These are phyloP conservation scores for Spatula versicolor DNA, from an alignment of 2,797 vertebrate species.

Conservation along the genomic window DNA sequence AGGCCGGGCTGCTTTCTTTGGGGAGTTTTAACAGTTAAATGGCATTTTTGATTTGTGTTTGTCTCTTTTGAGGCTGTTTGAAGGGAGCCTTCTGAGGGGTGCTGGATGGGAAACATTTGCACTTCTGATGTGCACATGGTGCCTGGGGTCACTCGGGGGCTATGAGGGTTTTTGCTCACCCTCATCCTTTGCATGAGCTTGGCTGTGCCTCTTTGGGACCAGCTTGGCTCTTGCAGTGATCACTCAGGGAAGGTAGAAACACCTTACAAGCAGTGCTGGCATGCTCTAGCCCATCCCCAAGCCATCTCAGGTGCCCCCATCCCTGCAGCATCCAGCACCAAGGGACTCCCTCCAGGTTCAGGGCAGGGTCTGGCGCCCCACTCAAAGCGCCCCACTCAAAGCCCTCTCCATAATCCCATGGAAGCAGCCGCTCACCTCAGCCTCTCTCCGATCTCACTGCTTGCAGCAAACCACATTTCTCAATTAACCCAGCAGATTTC, in stretches of 20 bases:
- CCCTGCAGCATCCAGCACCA: fast-evolving
- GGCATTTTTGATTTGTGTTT: background rate
- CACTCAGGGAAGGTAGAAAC: background rate
- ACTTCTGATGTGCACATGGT: background rate
- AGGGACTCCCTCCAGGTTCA: background rate
- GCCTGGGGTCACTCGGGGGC: background rate
- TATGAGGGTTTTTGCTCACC: background rate
- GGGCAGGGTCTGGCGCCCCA: fast-evolving
- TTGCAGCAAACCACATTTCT: background rate
- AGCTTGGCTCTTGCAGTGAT: fast-evolving
- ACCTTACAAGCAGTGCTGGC: background rate
- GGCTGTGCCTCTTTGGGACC: background rate
- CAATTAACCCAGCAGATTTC: background rate
- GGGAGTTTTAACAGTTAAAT: background rate
- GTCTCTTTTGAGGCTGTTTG: background rate
- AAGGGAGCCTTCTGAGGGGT: background rate
- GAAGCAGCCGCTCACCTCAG: background rate
- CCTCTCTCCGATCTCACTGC: background rate
- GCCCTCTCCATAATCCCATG: background rate
- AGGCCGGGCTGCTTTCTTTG: background rate
- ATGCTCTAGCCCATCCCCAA: background rate
- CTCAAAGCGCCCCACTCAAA: background rate
- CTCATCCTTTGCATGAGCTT: fast-evolving
- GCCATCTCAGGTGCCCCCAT: background rate
- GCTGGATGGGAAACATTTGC: background rate